Evolutionary conservation across 1,140 invertebrate genomes (phyloP).

Genomic region (Argopecten irradians): DNA sequence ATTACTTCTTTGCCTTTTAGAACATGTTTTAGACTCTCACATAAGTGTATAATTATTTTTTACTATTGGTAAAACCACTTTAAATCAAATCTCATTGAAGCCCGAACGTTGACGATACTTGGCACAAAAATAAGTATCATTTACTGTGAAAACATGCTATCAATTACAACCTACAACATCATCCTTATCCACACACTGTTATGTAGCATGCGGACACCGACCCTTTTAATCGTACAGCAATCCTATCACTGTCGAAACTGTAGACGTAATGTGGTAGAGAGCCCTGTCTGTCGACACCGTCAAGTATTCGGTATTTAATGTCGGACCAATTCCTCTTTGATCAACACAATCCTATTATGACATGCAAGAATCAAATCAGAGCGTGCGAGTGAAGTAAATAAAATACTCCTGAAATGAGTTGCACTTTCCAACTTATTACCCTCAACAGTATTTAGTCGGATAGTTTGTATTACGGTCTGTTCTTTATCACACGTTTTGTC

Average conservation of each 20-base stretch:
- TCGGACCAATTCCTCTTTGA: neutral
- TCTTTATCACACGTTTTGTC: neutral
- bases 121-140: neutral
- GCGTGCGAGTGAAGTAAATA: neutral
- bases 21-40: too few relatives aligned
- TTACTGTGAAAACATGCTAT: neutral
- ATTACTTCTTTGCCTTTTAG: too few relatives aligned
- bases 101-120: neutral
- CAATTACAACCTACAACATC: neutral
- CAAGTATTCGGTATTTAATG: neutral
- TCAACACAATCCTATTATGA: neutral
- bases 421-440: neutral
- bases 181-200: neutral
- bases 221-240: neutral
- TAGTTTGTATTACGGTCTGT: neutral
- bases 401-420: neutral
- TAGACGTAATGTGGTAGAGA: neutral
- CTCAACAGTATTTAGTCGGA: neutral
- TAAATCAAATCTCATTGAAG: neutral
- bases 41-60: too few relatives aligned
- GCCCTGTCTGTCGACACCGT: neutral
- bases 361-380: conserved; percentile 2
- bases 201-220: neutral
- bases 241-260: neutral
- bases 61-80: too few relatives aligned